Conservation (phyloP, 2,797 vertebrate species). For the Pelobates cultripes region DNA sequence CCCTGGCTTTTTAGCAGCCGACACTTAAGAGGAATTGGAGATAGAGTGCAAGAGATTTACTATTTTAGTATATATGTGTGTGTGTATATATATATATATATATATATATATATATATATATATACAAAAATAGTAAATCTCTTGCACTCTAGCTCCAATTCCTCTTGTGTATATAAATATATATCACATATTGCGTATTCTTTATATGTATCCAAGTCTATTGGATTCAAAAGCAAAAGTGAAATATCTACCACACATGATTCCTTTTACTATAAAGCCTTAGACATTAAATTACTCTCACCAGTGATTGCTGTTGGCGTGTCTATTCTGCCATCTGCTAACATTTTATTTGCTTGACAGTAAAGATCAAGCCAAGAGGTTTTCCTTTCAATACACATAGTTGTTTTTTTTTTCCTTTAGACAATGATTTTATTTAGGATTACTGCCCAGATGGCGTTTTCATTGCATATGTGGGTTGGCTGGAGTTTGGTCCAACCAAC, state of each 20-base stretch:
- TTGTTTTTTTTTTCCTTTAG: constrained; percentile 12
- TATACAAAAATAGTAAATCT: too few relatives aligned
- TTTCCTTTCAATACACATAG: constrained; percentile 33
- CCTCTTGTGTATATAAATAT: too few relatives aligned
- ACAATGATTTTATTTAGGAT: constrained; percentile 42
- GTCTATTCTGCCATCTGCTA: constrained; percentile 48
- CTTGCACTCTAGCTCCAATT: too few relatives aligned
- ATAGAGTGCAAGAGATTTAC: too few relatives aligned
- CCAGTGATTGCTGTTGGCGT: constrained; percentile 36
- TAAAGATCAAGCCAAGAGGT: constrained; percentile 37
- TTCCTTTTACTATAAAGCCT: constrained; percentile 24
- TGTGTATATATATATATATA: too few relatives aligned
- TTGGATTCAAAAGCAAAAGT: constrained; percentile 4
- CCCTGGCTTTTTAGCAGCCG: too few relatives aligned
- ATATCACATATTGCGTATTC: too few relatives aligned
- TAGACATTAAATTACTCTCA: constrained; percentile 20
- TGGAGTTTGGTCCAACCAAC: neutral
- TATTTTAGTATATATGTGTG: too few relatives aligned
- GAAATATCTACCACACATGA: constrained; percentile 16
- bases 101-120: too few relatives aligned
- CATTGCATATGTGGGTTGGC: constrained; percentile 35
- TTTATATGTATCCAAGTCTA: too few relatives aligned
- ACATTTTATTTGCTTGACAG: constrained; percentile 49
- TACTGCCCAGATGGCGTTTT: constrained; percentile 37
- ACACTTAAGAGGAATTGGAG: too few relatives aligned